Base-by-base conservation (phyloP, 2,113 vertebrate genomes). In the Tetrao urogallus region DNA sequence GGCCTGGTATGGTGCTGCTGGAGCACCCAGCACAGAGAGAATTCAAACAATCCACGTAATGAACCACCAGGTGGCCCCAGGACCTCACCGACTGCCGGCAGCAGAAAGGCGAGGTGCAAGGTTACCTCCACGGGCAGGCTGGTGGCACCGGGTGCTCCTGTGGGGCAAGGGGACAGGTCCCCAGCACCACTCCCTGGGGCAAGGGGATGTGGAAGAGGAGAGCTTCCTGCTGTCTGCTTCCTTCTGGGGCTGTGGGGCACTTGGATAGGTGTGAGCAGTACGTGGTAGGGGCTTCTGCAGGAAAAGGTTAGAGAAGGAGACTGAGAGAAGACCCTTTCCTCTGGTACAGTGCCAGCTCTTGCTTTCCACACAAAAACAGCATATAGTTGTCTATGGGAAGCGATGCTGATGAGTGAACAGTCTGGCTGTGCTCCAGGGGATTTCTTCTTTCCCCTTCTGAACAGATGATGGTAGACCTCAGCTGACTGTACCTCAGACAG, bases 31-130 rank as follows among this genome's bases (percentile, higher is more conserved):
- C 21, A 4, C 14, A 19, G 73, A 38, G 24, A 36, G 45, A 16
- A 43, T 24, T 3, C 5, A 15, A 25, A 91, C 82, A 60, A 3
- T 10, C 81, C 14, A 8, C 22, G 34, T 32, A 43, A 4, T 2
- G 40, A 73, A 70, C 96, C 97, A 94, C 96, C 52, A 96, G 97
- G 81, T 82, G 96, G 93, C 96, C 74, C 86, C 86, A 95, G 84
- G 80, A 64, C 45, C 21, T 81, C 92, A 86, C 50, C 65, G 10
- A 56, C 42, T 21, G 76, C 30, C 28, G 14, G 30, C 36, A 74
- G 40, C 20, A 8, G 11, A 38, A 17, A 42, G 4, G 8, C 13
- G 25, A 58, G n/a, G 77, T 21, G 52, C 43, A 7, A 42, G 43
- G 25, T 19, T 7, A 30, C 52, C 52, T 5, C 38, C 18, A n/a